A percentile compares a stretch with the other conserved stretches of the same genome.
Conservation (phyloP, 2,113 vertebrate genomes). For the Polypterus senegalus region DNA sequence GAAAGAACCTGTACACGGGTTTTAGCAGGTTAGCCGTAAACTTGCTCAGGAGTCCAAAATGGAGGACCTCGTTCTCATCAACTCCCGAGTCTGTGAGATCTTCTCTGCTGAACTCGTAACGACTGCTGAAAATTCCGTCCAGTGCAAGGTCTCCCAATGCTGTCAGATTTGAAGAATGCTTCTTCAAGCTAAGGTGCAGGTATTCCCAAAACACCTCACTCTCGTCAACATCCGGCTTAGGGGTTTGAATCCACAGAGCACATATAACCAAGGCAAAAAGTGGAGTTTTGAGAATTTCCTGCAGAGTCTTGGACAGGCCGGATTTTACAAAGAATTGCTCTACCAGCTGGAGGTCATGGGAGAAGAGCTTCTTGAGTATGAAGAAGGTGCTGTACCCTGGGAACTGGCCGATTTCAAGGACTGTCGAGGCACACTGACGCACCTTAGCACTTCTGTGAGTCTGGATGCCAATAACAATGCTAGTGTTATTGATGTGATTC, state of each 20-base stretch:
- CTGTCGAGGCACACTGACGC: conserved; percentile 17
- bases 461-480: conserved; percentile 22
- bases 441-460: conserved; percentile 18
- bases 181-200: conserved; percentile 8
- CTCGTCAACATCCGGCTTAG: neutral
- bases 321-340: conserved; percentile 5
- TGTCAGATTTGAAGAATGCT: neutral
- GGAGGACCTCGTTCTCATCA: conserved; percentile 20
- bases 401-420: conserved; percentile 21
- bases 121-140: conserved; percentile 21
- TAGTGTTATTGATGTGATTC: conserved; percentile 21
- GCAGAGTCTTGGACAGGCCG: neutral
- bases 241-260: conserved; percentile 13
- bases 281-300: conserved; percentile 13
- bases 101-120: conserved; percentile 26
- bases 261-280: conserved; percentile 8
- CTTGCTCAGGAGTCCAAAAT: conserved; percentile 29
- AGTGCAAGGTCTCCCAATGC: conserved; percentile 30
- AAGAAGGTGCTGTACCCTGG: conserved; percentile 27
- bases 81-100: conserved; percentile 25
- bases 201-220: conserved; percentile 15
- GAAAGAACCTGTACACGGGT: conserved; percentile 29
- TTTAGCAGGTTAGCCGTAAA: conserved; percentile 35
- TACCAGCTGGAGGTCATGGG: conserved; percentile 4
- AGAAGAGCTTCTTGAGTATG: conserved; percentile 22